Evolutionary conservation across 2,113 vertebrate species (phyloP), one percentile per base, ranked within the genome.

Genomic region (Canis aureus): DNA sequence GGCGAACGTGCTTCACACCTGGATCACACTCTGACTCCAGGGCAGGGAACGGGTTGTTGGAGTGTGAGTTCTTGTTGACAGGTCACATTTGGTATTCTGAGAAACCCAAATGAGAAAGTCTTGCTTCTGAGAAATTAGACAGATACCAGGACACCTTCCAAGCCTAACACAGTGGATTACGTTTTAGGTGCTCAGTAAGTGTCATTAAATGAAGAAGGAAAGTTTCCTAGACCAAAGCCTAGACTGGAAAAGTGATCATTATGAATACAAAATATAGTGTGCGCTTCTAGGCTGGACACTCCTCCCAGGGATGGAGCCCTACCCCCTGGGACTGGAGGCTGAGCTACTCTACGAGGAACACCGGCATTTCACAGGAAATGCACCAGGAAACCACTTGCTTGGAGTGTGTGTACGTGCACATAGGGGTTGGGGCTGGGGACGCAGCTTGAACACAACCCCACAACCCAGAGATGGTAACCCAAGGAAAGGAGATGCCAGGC

Each of bases 381-480:
- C 57, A 25, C n/a, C 95, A 93, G 97, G 89, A 35, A 91, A 32
- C 17, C 49, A 23, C n/a, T 13, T 71, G 17, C 69, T 57, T 29
- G 74, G 88, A 92, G 53, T 15, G 91, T 81, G 76, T 78, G 38
- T 1, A 0, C 32, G 12, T 93, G 78, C 29, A 67, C 35, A 0
- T 1, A 6, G 2, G 0, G n/a, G 16, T 7, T 11, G 10, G 55
- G n/a, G 2, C 55, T 27, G n/a, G n/a, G 11, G 51, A 43, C 62
- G 4, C 16, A 9, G 29, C 84, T 79, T 55, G 35, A 66, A 25
- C 23, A 81, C n/a, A 64, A 16, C 60, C 64, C 66, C 23, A 81
- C n/a, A 69, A 16, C 60, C 60, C 66, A 25, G 97, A 95, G 87
- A 96, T 91, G 79, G 91, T 92, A 69, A 96, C 88, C 85, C 60